These are phyloP conservation scores for Ochotona curzoniae DNA, from an alignment of 2,113 vertebrate genomes.

Conservation along the genomic window DNA sequence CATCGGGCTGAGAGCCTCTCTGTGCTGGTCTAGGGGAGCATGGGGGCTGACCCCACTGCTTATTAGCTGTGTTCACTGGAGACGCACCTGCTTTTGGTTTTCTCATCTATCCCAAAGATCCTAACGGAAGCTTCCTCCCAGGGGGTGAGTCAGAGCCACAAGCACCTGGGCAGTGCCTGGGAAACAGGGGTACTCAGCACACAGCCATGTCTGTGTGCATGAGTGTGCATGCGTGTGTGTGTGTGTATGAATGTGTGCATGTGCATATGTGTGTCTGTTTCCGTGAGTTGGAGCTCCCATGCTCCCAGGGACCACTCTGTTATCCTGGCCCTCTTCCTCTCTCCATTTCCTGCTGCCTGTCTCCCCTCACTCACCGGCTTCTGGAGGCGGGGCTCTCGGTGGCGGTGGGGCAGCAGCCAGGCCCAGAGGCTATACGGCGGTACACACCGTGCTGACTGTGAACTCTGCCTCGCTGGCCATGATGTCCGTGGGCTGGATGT, in stretches of 20 bases:
- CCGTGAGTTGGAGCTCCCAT: neutral
- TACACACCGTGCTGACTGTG: constrained; percentile 99
- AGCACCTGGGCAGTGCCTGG: neutral
- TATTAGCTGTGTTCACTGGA: neutral
- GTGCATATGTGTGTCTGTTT: too few species aligned
- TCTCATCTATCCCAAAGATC: neutral
- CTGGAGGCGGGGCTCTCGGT: constrained; percentile 77
- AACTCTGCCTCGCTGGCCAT: constrained; percentile 95
- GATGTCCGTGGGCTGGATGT: constrained; percentile 97
- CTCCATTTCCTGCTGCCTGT: too few species aligned
- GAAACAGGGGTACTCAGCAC: fast-evolving
- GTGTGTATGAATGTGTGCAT: too few species aligned
- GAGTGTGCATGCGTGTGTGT: too few species aligned
- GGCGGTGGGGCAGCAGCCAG: constrained; percentile 71
- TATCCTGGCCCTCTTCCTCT: neutral
- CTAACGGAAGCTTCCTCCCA: neutral
- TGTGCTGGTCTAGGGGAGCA: too few species aligned
- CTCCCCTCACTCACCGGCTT: constrained; percentile 70
- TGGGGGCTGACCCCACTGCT: neutral
- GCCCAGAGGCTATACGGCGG: constrained; percentile 94
- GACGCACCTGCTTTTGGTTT: neutral
- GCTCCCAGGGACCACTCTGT: neutral
- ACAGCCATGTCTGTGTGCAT: fast-evolving
- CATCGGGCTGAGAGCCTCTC: too few species aligned
- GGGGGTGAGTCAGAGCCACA: too few species aligned